Evolutionary conservation across 2,113 vertebrate species (phyloP).

Genomic region (Beaufortia kweichowensis): DNA sequence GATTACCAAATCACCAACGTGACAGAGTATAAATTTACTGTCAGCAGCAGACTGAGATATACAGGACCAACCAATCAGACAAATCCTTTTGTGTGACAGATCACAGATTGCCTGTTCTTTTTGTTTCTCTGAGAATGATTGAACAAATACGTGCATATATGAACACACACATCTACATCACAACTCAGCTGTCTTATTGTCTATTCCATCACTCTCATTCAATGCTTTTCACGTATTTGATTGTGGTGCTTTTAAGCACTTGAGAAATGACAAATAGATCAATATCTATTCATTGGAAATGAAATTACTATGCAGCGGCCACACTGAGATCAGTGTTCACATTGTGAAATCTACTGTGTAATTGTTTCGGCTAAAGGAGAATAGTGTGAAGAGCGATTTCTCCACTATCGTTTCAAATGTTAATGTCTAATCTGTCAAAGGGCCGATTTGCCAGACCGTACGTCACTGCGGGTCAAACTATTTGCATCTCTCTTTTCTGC

Average conservation of each 20-base stretch:
- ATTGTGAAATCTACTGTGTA: constrained; percentile 51
- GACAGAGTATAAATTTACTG: constrained; percentile 68
- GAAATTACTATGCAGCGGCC: constrained; percentile 53
- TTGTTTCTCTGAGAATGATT: constrained; percentile 7
- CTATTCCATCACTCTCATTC: neutral
- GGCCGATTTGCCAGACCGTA: neutral
- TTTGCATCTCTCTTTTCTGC: constrained; percentile 22
- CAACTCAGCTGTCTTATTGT: neutral
- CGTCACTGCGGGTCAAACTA: constrained; percentile 1
- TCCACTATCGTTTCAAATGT: constrained; percentile 44
- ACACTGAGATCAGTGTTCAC: constrained; percentile 34
- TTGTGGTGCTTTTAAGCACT: constrained; percentile 29
- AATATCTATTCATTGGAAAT: constrained; percentile 51
- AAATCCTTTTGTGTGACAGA: constrained; percentile 71
- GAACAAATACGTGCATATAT: neutral
- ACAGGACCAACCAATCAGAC: constrained; percentile 71
- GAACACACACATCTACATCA: constrained; percentile 11
- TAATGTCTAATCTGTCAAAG: constrained; percentile 43
- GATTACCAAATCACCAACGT: constrained; percentile 57
- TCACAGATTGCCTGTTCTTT: constrained; percentile 59
- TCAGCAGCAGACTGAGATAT: constrained; percentile 63
- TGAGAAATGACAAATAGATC: constrained; percentile 54
- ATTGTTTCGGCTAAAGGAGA: constrained; percentile 47
- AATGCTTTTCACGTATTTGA: constrained; percentile 39
- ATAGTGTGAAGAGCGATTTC: constrained; percentile 47